Percentiles rank a stretch among this genome's conserved stretches.
phyloP scores from a whole-genome alignment of 2,113 vertebrate species.

The Phoxinus phoxinus region DNA sequence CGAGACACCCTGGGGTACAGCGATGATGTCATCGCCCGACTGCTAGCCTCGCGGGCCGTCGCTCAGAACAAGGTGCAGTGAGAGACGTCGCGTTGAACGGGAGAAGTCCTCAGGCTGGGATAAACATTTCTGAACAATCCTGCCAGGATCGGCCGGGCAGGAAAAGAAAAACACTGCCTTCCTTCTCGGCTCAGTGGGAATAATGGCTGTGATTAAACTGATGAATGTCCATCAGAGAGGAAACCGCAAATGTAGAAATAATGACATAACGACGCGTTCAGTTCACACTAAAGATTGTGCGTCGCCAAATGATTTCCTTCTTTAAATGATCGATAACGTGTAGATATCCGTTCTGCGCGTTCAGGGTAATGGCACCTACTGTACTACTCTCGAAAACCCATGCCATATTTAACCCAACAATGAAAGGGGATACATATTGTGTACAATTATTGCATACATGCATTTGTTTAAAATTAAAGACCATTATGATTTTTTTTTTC shows the following conservation, averaged over 20 bases:
- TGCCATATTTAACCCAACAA: not conserved
- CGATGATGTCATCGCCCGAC: slow-evolving; percentile 75
- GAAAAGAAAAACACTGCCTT: slow-evolving; percentile 28
- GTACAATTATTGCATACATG: not conserved
- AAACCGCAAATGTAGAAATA: slow-evolving; percentile 49
- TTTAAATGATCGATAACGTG: slow-evolving; percentile 46
- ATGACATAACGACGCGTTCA: slow-evolving; percentile 47
- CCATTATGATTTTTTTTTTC: not conserved
- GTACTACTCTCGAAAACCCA: too few species aligned
- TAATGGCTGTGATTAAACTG: slow-evolving; percentile 47
- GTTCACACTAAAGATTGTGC: not conserved
- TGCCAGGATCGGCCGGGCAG: not conserved
- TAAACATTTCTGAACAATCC: not conserved
- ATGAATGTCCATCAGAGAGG: slow-evolving; percentile 38
- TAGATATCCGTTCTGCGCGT: not conserved
- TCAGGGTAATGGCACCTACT: too few species aligned
- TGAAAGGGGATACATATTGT: not conserved
- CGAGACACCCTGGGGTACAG: slow-evolving; percentile 80
- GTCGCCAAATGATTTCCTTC: slow-evolving; percentile 32
- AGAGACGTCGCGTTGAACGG: slow-evolving; percentile 53
- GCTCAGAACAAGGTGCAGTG: slow-evolving; percentile 79
- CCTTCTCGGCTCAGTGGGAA: slow-evolving; percentile 25
- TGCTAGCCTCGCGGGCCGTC: slow-evolving; percentile 78
- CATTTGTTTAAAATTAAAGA: not conserved
- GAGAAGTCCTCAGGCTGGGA: not conserved